A percentile compares a stretch with the other conserved stretches of the same genome.
These are phyloP conservation scores for Ardeotis arabs DNA, from an alignment of 2,113 vertebrate genomes.

Conservation along the genomic window DNA sequence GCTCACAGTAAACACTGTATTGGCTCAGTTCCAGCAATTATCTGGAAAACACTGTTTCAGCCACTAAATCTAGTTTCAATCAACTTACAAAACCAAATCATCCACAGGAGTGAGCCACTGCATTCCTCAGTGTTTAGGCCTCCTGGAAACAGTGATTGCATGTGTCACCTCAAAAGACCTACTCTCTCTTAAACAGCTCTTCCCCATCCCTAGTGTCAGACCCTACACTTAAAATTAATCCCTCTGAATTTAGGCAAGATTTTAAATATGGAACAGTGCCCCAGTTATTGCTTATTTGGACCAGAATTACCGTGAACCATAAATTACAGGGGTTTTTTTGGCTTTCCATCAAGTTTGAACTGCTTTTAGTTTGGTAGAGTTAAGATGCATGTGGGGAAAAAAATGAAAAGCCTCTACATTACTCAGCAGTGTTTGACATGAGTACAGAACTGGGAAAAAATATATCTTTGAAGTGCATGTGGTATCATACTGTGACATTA, in stretches of 20 bases:
- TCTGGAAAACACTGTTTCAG: slow-evolving; percentile 43
- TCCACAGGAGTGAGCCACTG: neutral
- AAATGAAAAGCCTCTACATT: neutral
- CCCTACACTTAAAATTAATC: neutral
- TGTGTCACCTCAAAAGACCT: neutral
- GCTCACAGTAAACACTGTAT: neutral
- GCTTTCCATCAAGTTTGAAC: neutral
- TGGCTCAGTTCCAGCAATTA: slow-evolving; percentile 58
- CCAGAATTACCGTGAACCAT: neutral
- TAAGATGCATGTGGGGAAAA: neutral
- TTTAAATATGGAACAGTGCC: neutral
- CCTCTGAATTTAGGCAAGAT: neutral
- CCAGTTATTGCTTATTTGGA: neutral
- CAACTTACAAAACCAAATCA: slow-evolving; percentile 29
- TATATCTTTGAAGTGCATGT: neutral
- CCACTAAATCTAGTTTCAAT: slow-evolving; percentile 44
- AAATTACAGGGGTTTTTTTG: neutral
- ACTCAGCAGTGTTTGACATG: neutral
- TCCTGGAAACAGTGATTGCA: neutral
- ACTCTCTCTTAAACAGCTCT: neutral
- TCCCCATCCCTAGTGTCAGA: neutral
- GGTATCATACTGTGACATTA: neutral
- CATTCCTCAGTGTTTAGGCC: neutral
- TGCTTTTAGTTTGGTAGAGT: neutral
- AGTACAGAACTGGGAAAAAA: neutral